Evolutionary conservation across 2,113 vertebrate species (phyloP).

Genomic region (Phalacrocorax carbo): DNA sequence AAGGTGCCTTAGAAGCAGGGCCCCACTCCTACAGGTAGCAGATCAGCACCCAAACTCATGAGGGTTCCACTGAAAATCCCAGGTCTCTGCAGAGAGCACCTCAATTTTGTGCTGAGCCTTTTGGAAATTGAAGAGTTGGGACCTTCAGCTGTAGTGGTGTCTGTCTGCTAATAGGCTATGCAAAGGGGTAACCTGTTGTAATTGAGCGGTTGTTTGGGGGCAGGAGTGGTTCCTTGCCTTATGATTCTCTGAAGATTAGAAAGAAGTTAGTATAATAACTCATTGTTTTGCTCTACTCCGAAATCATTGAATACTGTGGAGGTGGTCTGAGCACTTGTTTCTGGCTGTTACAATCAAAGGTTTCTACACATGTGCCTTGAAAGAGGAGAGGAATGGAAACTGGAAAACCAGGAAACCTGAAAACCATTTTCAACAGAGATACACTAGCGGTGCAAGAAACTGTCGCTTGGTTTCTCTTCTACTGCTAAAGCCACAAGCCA

Average conservation of each 20-base stretch:
- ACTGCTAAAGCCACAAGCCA: not conserved
- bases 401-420: not conserved
- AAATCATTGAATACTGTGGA: not conserved
- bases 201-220: not conserved
- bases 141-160: not conserved
- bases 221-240: not conserved
- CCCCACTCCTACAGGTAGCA: not conserved
- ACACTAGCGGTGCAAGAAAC: not conserved
- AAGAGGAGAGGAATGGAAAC: constrained; percentile 5
- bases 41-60: not conserved
- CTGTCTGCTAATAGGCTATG: not conserved
- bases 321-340: not conserved
- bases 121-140: not conserved
- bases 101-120: not conserved
- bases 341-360: not conserved
- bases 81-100: not conserved
- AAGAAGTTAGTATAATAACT: not conserved
- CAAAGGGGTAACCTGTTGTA: not conserved
- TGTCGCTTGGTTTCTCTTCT: not conserved
- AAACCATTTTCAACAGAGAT: not conserved
- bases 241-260: not conserved
- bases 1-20: not conserved
- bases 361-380: constrained; percentile 66
- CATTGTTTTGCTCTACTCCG: accelerated
- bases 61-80: not conserved